Conservation (phyloP, 2,888 invertebrate genomes). For the Meteorus cinctellus region DNA sequence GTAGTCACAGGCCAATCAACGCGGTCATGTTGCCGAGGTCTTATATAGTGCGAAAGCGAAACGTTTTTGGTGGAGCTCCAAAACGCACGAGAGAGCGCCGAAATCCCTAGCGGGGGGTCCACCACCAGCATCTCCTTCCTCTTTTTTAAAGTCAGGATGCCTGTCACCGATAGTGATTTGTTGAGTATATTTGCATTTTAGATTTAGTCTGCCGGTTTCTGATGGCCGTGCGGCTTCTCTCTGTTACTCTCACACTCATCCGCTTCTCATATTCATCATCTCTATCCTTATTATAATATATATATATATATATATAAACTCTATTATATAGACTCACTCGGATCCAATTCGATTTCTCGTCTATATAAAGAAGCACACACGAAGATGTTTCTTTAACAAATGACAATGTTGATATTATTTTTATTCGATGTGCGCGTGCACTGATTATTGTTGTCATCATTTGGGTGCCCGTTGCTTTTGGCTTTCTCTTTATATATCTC, state of each 20-base stretch:
- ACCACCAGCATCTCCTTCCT: slow-evolving; percentile 62
- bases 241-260: slow-evolving; percentile 9
- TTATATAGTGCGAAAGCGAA: slow-evolving; percentile 24
- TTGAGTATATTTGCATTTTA: slow-evolving; percentile 73
- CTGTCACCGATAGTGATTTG: slow-evolving; percentile 73
- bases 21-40: slow-evolving; percentile 22
- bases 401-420: slow-evolving; percentile 36
- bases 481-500: slow-evolving; percentile 34
- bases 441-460: background rate
- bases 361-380: background rate
- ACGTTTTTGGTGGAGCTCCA: slow-evolving; percentile 21
- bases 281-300: slow-evolving; percentile 23
- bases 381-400: background rate
- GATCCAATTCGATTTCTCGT: slow-evolving; percentile 24
- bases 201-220: slow-evolving; percentile 70
- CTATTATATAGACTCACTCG: background rate
- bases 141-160: slow-evolving; percentile 68
- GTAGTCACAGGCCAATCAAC: slow-evolving; percentile 40
- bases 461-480: background rate
- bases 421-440: background rate
- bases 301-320: background rate
- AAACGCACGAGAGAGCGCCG: slow-evolving; percentile 60
- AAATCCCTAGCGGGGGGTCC: slow-evolving; percentile 70
- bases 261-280: slow-evolving; percentile 24
- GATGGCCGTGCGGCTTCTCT: slow-evolving; percentile 41